A percentile compares a stretch with the other conserved stretches of the same genome.
phyloP scores from a whole-genome alignment of 2,888 invertebrate genomes.

The Apodemia hepburni region DNA sequence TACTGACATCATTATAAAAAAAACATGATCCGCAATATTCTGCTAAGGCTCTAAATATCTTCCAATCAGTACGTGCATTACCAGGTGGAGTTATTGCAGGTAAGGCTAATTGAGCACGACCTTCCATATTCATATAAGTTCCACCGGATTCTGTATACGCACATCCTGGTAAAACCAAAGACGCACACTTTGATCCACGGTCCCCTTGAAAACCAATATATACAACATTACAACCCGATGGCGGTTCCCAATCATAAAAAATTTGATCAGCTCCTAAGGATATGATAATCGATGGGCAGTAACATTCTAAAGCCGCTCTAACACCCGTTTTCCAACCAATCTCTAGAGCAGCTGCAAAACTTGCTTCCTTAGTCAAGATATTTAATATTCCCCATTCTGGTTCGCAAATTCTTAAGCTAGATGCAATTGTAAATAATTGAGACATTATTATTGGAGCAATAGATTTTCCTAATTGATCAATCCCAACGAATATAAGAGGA shows the following conservation, averaged over 20 bases:
- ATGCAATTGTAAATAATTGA: slow-evolving; percentile 36
- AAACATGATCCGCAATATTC: slow-evolving; percentile 51
- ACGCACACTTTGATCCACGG: slow-evolving; percentile 92
- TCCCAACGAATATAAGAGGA: slow-evolving; percentile 61
- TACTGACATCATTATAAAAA: slow-evolving; percentile 46
- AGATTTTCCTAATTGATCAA: slow-evolving; percentile 44
- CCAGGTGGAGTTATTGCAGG: slow-evolving; percentile 95
- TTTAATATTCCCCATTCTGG: slow-evolving; percentile 84
- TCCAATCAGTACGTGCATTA: slow-evolving; percentile 97
- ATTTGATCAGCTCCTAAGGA: slow-evolving; percentile 96
- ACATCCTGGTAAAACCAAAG: slow-evolving; percentile 94
- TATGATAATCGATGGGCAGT: slow-evolving; percentile 89
- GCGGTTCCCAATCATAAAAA: slow-evolving; percentile 86
- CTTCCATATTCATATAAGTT: slow-evolving; percentile 97
- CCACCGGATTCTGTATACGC: slow-evolving; percentile 98
- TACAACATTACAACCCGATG: slow-evolving; percentile 89
- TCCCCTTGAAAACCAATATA: slow-evolving; percentile 98
- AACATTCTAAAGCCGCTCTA: slow-evolving; percentile 72
- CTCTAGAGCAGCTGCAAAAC: slow-evolving; percentile 96
- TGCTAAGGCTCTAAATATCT: slow-evolving; percentile 85
- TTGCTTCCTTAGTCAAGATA: slow-evolving; percentile 94
- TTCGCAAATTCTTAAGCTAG: slow-evolving; percentile 25
- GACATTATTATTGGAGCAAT: slow-evolving; percentile 42
- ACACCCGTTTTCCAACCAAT: slow-evolving; percentile 93
- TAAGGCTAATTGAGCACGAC: slow-evolving; percentile 93